Evolutionary conservation across 2,888 invertebrate genomes (phyloP).

Genomic region (Endomychus coccineus): DNA sequence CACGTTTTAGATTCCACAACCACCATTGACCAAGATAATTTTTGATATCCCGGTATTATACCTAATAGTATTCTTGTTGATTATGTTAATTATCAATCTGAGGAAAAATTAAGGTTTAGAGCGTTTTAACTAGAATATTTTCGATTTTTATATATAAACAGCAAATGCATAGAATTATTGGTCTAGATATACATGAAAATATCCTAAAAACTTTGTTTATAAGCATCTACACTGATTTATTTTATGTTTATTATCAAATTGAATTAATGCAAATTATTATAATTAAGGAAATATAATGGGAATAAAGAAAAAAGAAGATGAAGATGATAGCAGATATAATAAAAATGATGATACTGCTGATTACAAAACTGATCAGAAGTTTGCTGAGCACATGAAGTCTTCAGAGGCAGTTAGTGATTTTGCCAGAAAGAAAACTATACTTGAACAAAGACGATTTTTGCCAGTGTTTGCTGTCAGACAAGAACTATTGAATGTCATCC

Average conservation of each 20-base stretch:
- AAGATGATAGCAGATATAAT: slow-evolving; percentile 58
- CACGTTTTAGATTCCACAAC: too few relatives aligned
- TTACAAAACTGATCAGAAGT: slow-evolving; percentile 90
- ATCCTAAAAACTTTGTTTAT: too few relatives aligned
- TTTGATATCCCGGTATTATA: too few relatives aligned
- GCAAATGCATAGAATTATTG: too few relatives aligned
- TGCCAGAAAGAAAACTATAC: slow-evolving; percentile 74
- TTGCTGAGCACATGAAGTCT: slow-evolving; percentile 87
- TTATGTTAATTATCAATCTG: too few relatives aligned
- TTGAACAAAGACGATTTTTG: slow-evolving; percentile 82
- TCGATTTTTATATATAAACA: too few relatives aligned
- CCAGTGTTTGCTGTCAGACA: slow-evolving; percentile 95
- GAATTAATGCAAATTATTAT: too few relatives aligned
- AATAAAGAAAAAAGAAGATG: slow-evolving; percentile 72
- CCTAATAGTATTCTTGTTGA: too few relatives aligned
- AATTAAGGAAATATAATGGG: slow-evolving; percentile 91
- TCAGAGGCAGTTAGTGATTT: slow-evolving; percentile 70
- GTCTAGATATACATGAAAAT: too few relatives aligned
- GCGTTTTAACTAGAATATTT: too few relatives aligned
- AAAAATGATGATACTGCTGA: slow-evolving; percentile 68
- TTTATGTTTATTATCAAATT: background rate
- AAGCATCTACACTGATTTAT: background rate
- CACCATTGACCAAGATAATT: too few relatives aligned
- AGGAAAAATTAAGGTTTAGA: too few relatives aligned
- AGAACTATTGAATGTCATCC: slow-evolving; percentile 81